phyloP scores from a whole-genome alignment of 2,888 invertebrate genomes.

The Margaritifera margaritifera region DNA sequence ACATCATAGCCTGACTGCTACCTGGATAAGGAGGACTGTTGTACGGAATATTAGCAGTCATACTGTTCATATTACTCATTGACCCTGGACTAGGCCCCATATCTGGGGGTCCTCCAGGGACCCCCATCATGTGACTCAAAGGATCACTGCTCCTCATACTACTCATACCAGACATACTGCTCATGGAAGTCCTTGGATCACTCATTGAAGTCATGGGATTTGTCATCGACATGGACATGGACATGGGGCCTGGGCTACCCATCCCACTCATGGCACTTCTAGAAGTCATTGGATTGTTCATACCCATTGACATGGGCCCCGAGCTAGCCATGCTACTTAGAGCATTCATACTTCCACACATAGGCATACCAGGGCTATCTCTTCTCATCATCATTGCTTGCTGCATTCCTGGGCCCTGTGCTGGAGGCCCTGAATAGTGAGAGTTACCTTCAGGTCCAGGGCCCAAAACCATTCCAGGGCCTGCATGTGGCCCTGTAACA shows the following conservation, averaged over 20 bases:
- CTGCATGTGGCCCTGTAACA: conserved; percentile 17
- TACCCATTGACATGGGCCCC: conserved; percentile 35
- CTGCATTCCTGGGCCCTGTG: conserved; percentile 33
- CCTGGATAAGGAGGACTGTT: conserved; percentile 35
- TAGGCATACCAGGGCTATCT: conserved; percentile 22
- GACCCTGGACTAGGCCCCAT: conserved; percentile 22
- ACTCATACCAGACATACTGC: conserved; percentile 51
- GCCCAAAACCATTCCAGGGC: conserved; percentile 41
- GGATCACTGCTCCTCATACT: conserved; percentile 42
- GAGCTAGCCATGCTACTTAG: conserved; percentile 41
- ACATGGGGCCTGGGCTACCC: conserved; percentile 42
- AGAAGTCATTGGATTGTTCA: conserved; percentile 35
- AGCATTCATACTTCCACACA: conserved; percentile 26
- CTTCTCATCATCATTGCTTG: conserved; percentile 44
- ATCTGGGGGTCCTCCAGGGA: conserved; percentile 18
- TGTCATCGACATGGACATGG: conserved; percentile 37
- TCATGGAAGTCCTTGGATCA: conserved; percentile 42
- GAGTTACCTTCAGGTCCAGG: conserved; percentile 24
- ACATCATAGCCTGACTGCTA: conserved; percentile 40
- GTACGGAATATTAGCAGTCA: conserved; percentile 46
- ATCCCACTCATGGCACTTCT: conserved; percentile 33
- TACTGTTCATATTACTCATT: conserved; percentile 33
- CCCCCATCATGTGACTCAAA: conserved; percentile 36
- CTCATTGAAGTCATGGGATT: conserved; percentile 27
- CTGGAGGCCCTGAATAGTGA: background rate